phyloP scores from a whole-genome alignment of 2,888 invertebrate genomes.

The Lepas anatifera region DNA sequence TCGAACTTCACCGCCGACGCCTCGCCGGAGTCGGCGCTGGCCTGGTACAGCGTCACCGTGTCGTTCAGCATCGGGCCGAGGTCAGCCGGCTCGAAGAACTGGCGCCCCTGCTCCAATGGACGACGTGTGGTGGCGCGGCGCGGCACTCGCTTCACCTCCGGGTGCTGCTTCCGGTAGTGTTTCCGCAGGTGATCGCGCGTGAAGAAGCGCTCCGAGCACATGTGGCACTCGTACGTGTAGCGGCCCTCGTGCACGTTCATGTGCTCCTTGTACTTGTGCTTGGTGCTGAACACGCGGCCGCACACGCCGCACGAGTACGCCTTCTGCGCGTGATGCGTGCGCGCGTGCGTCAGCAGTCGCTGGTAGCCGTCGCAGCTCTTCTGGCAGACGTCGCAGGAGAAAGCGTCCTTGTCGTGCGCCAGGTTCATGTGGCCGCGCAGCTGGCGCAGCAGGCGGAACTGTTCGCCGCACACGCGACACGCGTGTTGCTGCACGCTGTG shows the following conservation, averaged over 20 bases:
- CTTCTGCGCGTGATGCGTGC: slow-evolving; percentile 2
- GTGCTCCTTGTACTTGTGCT: slow-evolving; percentile 8
- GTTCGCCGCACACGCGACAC: slow-evolving; percentile 5
- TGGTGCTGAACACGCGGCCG: background rate
- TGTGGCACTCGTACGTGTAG: slow-evolving; percentile 7
- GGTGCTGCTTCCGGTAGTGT: slow-evolving; percentile 5
- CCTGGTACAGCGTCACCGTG: slow-evolving; percentile 12
- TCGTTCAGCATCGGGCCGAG: background rate
- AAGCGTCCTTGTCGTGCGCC: background rate
- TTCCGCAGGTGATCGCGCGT: slow-evolving; percentile 10
- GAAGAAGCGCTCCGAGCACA: slow-evolving; percentile 9
- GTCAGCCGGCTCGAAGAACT: background rate
- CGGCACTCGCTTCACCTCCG: slow-evolving; percentile 4
- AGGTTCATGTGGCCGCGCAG: slow-evolving; percentile 1
- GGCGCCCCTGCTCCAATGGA: background rate
- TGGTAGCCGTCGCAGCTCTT: slow-evolving; percentile 8
- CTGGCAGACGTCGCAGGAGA: background rate
- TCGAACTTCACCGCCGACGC: background rate
- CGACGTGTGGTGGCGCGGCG: background rate
- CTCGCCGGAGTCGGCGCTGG: slow-evolving; percentile 1
- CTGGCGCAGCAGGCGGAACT: slow-evolving; percentile 8
- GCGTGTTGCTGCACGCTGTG: background rate
- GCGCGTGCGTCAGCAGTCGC: slow-evolving; percentile 5
- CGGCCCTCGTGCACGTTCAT: slow-evolving; percentile 8
- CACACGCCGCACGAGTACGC: slow-evolving; percentile 8